Base-by-base conservation (phyloP, 2,888 invertebrate genomes). In the Drosophila subsilvestris region DNA sequence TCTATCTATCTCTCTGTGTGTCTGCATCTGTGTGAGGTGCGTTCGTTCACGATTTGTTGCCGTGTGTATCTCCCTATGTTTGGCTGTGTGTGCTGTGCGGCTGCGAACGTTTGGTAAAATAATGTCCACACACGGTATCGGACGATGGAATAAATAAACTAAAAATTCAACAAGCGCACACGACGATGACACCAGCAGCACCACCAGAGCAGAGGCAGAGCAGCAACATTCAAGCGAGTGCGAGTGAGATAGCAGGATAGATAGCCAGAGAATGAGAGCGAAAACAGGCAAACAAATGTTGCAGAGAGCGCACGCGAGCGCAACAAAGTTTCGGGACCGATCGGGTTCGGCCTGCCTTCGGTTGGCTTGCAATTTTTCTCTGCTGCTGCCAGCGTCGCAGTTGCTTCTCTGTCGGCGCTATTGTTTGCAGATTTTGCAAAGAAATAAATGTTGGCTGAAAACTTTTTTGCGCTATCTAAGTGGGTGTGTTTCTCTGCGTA, bases 101-200 rank as follows among this genome's bases (percentile, higher is more conserved):
- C 72, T 84, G 88, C 88, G 90, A 88, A 89, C 90, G 90, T 87
- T 90, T 90, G 86, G 89, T 86, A 87, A 90, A 91, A 89, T 89
- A 91, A 90, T 91, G 92, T 91, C 91, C 91, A 90, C 90, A 90
- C 90, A 88, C 91, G 89, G 90, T 89, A 91, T 91, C 91, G 89
- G 90, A 90, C 92, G 91, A 87, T 89, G 90, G 91, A 91, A 91
- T 91, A 91, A 91, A 91, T 91, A 91, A 91, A 91, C 86, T 83
- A 86, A 79, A 70, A 70, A 73, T 75, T 76, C 75, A 51, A 84
- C 76, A 80, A 79, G 78, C 79, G 74, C 67, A 68, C 58, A 67
- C 74, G 61, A 61, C 57, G 68, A 63, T 72, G 66, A 56, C 73
- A 56, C 60, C 74, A 49, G 42, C 59, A 44, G 53, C 62, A 29